Base-by-base conservation (phyloP, 2,888 invertebrate species). In the Morpho achilles region DNA sequence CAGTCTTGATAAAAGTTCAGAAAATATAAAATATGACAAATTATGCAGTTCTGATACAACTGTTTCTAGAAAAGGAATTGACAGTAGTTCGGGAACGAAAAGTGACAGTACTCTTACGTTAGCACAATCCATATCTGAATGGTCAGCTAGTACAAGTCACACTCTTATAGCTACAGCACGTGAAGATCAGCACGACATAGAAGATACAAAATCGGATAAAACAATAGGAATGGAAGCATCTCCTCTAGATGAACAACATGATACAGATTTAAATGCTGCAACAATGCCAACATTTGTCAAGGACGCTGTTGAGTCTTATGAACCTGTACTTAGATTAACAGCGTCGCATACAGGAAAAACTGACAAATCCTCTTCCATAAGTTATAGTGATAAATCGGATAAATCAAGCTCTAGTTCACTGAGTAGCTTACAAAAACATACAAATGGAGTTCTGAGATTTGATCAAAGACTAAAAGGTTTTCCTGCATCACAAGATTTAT, bases 91-190 rank as follows among this genome's bases (percentile, higher is more conserved):
- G 2, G 94, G 94, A 5, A 94, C 94, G 1, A 96, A 96, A 75
- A 96, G 96, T 67, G 96, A 96, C 70, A 96, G 96, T 72, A 96
- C 96, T 0, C 78, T 94, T 51, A 93, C 93, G 1, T 76, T 95
- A 44, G 96, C 95, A 1, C 95, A 95, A 63, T 95, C 95, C 1
- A 94, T 96, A 69, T 96, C 96, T 0, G 96, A 96, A 67, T 96
- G 96, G 95, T 96, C 96, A 0, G 95, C 94, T 1, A 96, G 96
- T 65, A 94, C 94, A 22, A 95, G 95, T 70, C 94, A 95, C 58
- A 95, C 95, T 0, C 89, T 96, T 7, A 92, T 95, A 49, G 94
- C 93, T 8, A 93, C 94, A 43, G 85, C 91, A 9, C 91, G 91
- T 60, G 85, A 90, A 77, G 85, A 88, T 74, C 76, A 84, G 74